A percentile compares a stretch with the other conserved stretches of the same genome.
phyloP scores from a whole-genome alignment of 2,888 invertebrate species.

The Hemithea aestivaria region DNA sequence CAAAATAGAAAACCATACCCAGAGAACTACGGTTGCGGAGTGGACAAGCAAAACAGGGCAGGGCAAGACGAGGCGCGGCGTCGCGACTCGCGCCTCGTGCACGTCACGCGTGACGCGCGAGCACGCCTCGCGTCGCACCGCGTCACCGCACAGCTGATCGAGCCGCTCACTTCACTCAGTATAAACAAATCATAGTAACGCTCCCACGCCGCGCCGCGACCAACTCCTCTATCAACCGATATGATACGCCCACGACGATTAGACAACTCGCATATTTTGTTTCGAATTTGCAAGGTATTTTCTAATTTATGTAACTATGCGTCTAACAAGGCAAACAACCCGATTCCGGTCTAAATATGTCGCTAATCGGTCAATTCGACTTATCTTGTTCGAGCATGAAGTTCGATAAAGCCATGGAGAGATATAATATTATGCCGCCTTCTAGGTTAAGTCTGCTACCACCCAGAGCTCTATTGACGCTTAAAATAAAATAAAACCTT shows the following conservation, averaged over 20 bases:
- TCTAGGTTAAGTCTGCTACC: too few species aligned
- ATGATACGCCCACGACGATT: constrained; percentile 25
- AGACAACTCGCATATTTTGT: constrained; percentile 35
- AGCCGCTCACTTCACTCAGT: constrained; percentile 47
- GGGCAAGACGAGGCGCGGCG: constrained; percentile 26
- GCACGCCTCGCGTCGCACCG: constrained; percentile 48
- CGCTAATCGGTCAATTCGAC: too few species aligned
- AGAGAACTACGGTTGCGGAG: constrained; percentile 12
- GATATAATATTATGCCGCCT: too few species aligned
- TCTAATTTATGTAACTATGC: too few species aligned
- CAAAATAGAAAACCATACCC: too few species aligned
- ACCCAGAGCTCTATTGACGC: too few species aligned
- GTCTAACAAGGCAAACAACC: too few species aligned
- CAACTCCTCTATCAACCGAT: constrained; percentile 25
- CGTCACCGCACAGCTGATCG: constrained; percentile 69
- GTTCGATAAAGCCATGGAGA: too few species aligned
- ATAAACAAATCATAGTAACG: constrained; percentile 75
- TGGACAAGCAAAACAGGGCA: constrained; percentile 3
- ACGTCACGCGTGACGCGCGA: constrained; percentile 47
- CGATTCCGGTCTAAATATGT: too few species aligned
- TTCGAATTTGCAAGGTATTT: constrained; percentile 9
- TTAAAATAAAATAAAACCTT: too few species aligned
- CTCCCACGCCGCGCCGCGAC: constrained; percentile 56
- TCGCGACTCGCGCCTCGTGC: too few species aligned
- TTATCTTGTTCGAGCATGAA: too few species aligned